phyloP scores from a whole-genome alignment of 1,140 invertebrate species.

The Adelges cooleyi region DNA sequence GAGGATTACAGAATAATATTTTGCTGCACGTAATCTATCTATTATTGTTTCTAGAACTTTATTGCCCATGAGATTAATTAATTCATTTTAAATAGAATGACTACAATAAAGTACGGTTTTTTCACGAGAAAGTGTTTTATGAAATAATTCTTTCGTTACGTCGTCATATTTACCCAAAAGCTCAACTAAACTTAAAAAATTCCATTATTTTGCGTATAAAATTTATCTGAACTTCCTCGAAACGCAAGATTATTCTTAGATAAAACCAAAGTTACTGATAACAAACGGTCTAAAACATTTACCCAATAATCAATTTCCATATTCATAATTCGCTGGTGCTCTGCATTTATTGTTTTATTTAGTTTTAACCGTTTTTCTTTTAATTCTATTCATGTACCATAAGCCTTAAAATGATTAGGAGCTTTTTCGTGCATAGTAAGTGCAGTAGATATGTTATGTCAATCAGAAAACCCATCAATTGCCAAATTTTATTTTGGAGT shows the following conservation, averaged over 20 bases:
- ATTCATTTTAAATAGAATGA: not conserved
- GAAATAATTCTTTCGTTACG: conserved; percentile 34
- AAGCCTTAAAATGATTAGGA: conserved; percentile 27
- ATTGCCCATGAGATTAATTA: not conserved
- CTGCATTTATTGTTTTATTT: conserved; percentile 31
- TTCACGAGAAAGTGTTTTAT: conserved; percentile 34
- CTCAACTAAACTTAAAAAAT: conserved; percentile 34
- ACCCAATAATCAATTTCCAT: conserved; percentile 33
- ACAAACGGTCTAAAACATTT: conserved; percentile 32
- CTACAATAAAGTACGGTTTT: conserved; percentile 30
- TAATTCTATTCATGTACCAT: conserved; percentile 30
- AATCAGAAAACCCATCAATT: conserved; percentile 30
- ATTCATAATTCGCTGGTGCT: conserved; percentile 29
- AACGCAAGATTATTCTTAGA: conserved; percentile 33
- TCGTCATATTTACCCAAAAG: too few species aligned
- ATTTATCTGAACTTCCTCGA: conserved; percentile 30
- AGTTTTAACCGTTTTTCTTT: conserved; percentile 24
- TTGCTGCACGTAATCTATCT: conserved; percentile 22
- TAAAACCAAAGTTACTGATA: conserved; percentile 32
- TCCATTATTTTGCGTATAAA: conserved; percentile 33
- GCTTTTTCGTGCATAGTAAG: conserved; percentile 30
- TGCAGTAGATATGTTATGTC: conserved; percentile 28
- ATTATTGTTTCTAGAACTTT: not conserved
- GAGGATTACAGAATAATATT: conserved; percentile 36
- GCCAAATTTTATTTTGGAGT: conserved; percentile 25